Base-by-base conservation (phyloP, 2,888 invertebrate species). In the Onchidella celtica region DNA sequence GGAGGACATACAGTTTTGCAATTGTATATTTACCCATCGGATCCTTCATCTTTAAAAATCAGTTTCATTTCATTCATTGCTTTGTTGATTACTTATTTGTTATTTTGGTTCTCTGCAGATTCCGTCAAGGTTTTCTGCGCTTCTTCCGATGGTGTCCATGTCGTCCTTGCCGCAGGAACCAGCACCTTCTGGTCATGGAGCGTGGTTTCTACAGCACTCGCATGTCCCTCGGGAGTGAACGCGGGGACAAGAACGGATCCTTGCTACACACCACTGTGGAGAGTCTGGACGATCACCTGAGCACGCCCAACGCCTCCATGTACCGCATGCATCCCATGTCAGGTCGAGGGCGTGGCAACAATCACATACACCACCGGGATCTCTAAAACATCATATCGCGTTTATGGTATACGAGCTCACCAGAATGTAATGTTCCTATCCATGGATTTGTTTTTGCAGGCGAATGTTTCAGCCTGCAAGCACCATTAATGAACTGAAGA, bases 101-200 rank as follows among this genome's bases (percentile, higher is more conserved):
- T n/a, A n/a, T n/a, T n/a, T n/a, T n/a, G n/a, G n/a, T n/a, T n/a
- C n/a, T n/a, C 59, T 32, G 6, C 94, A 98, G 98, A 93, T 98
- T 98, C 94, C 95, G 98, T 69, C 95, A 97, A 88, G 98, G 98
- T 11, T 98, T 98, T 94, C 96, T 97, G 91, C 96, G 97, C 93
- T 96, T 97, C 93, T 98, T 98, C 94, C 96, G 96, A 90, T 98
- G 97, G 94, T 96, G 97, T 90, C 96, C 96, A 3, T 96, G 95
- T 89, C 95, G 97, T 57, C 87, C 87, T 1, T 90, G 90, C 82
- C 86, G 88, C 65, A 84, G 85, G 57, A 84, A 84, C 4, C 85
- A 86, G 40, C 86, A 88, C 65, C 84, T 86, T 61, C 85, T 87
- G 32, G 79, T 88, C 32, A 87, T 87, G 70, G 88, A 88, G 81